Evolutionary conservation across 2,888 invertebrate genomes (phyloP), one percentile per base, ranked within the genome.

Genomic region (Oscheius sp.): DNA sequence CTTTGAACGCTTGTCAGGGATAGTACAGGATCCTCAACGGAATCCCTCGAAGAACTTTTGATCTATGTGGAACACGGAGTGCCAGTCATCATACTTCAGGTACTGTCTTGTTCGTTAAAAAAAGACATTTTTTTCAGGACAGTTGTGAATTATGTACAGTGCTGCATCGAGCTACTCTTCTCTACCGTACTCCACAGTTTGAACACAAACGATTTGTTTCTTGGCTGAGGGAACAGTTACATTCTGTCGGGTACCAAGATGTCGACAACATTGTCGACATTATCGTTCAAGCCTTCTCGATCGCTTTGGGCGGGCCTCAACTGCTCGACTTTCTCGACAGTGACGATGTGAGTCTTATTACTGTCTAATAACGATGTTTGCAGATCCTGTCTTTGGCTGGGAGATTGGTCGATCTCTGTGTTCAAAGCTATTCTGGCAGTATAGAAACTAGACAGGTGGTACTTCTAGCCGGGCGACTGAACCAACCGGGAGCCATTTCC

Each of bases 141-240:
- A 82, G 81, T 50, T 87, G 86, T 74, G 87, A 87, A 73, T 68
- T 87, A 11, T 87, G 87, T 72, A 82, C 82, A 2, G 72, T 86
- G 7, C 79, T 87, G 7, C 80, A 81, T 62, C 80, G 78, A 29
- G 80, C 82, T 29, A 77, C 79, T 66, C 74, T 84, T n/a, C 81
- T 87, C 33, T 82, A 81, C 51, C 76, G 81, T 51, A 80, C 81
- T 66, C 71, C 84, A 3, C 76, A 73, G 29, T 87, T 86, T 62
- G 81, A 83, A n/a, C 81, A 86, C 60, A 73, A 77, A 32, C 75
- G 76, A 11, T 86, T 86, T 75, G 68, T 81, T 13, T 70, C 65
- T 21, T 86, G 86, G 86, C 70, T 77, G 62, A 63, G 74, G n/a
- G 57, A 58, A 29, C 77, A 78, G 51, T 47, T 74, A 1, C 53